Conservation (phyloP, 2,797 vertebrate genomes). For the Bradypodion pumilum region DNA sequence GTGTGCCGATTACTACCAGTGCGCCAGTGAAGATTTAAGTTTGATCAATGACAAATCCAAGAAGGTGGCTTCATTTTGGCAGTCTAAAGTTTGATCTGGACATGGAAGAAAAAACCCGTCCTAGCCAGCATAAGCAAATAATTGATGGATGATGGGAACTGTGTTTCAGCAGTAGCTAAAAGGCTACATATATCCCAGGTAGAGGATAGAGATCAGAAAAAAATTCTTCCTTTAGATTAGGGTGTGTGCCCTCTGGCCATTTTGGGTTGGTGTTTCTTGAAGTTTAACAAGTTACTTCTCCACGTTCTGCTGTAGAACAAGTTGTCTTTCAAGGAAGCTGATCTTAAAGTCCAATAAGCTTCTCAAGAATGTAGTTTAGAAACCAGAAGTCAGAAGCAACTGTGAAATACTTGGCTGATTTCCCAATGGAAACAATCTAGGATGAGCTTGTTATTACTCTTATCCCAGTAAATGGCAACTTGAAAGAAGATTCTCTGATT, state of each 20-base stretch:
- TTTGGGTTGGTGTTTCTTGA: too few species aligned
- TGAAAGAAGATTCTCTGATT: slow-evolving; percentile 42
- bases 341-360: neutral
- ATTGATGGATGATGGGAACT: neutral
- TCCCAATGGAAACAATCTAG: slow-evolving; percentile 32
- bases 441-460: slow-evolving; percentile 31
- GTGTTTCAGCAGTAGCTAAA: neutral
- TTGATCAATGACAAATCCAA: too few species aligned
- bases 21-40: too few species aligned
- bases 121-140: too few species aligned
- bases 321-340: neutral
- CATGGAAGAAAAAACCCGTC: too few species aligned
- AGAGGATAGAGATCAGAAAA: too few species aligned
- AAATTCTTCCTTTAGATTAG: too few species aligned
- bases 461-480: slow-evolving; percentile 51
- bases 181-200: neutral
- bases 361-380: neutral
- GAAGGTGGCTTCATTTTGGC: too few species aligned
- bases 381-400: slow-evolving; percentile 41
- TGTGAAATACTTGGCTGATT: slow-evolving; percentile 53
- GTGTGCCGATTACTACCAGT: too few species aligned
- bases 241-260: too few species aligned
- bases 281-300: too few species aligned
- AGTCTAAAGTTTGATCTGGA: too few species aligned
- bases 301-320: neutral